Percentiles rank a stretch among this genome's conserved stretches.
These are phyloP conservation scores for Aldabrachelys gigantea DNA, from an alignment of 2,113 vertebrate species.

Conservation along the genomic window DNA sequence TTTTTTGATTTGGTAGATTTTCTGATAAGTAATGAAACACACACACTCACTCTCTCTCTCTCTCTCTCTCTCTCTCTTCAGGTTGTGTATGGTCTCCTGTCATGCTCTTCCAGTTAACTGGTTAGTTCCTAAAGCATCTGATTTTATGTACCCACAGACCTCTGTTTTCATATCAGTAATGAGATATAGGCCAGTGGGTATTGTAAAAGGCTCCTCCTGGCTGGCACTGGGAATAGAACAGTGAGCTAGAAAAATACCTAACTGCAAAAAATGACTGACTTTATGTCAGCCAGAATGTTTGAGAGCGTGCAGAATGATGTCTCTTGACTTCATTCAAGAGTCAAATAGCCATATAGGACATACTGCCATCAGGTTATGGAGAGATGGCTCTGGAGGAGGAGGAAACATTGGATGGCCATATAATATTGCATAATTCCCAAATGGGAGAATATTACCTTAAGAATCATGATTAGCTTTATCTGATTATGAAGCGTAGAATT, in stretches of 20 bases:
- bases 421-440: background rate
- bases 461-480: background rate
- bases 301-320: background rate
- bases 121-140: background rate
- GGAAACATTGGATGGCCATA: background rate
- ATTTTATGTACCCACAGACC: background rate
- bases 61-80: background rate
- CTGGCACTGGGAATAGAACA: background rate
- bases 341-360: background rate
- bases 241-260: background rate
- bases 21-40: background rate
- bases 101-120: background rate
- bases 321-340: background rate
- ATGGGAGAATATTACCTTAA: background rate
- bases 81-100: background rate
- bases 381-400: background rate
- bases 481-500: background rate
- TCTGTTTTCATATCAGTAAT: background rate
- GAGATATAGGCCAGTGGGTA: background rate
- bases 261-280: rapidly evolving
- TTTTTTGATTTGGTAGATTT: background rate
- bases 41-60: too few species aligned
- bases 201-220: background rate
- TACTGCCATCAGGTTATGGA: background rate
- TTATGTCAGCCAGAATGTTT: background rate